A percentile compares a stretch with the other conserved stretches of the same genome.
phyloP scores from a whole-genome alignment of 1,140 invertebrate species.

The Bombus picipes region DNA sequence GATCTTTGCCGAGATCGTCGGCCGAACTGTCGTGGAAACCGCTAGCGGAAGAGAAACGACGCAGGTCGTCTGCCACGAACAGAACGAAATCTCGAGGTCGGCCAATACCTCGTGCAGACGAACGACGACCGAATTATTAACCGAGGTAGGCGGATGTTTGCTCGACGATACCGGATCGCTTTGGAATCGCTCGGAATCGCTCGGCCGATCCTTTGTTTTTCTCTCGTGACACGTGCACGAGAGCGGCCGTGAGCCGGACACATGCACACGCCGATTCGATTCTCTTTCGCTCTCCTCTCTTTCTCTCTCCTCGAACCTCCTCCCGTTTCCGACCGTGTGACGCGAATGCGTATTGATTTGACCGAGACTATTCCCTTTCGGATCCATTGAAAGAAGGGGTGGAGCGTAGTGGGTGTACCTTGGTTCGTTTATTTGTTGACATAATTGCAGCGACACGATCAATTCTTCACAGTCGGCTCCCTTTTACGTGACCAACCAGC shows the following conservation, averaged over 20 bases:
- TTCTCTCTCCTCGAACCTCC: neutral
- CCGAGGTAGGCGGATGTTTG: neutral
- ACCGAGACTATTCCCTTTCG: constrained; percentile 63
- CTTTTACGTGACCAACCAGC: neutral
- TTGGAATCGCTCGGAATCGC: neutral
- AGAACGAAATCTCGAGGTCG: neutral
- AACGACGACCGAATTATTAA: constrained; percentile 32
- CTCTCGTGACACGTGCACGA: constrained; percentile 30
- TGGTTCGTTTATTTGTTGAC: constrained; percentile 42
- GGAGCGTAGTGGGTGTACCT: constrained; percentile 4
- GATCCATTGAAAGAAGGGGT: constrained; percentile 50
- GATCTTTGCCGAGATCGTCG: no score
- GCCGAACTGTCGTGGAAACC: no score
- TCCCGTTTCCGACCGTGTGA: constrained; percentile 6
- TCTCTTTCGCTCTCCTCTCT: neutral
- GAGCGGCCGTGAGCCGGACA: neutral
- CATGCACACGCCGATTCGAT: neutral
- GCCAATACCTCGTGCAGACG: neutral
- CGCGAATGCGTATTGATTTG: constrained; percentile 58
- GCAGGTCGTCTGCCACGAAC: neutral
- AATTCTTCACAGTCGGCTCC: constrained; percentile 7
- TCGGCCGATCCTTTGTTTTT: constrained; percentile 26
- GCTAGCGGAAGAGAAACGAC: neutral
- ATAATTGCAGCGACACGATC: constrained; percentile 34
- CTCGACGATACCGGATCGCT: neutral